Percentiles rank a stretch among this genome's conserved stretches.
Conservation (phyloP, 64 coral and sea anemone species). For the Montipora foliosa region DNA sequence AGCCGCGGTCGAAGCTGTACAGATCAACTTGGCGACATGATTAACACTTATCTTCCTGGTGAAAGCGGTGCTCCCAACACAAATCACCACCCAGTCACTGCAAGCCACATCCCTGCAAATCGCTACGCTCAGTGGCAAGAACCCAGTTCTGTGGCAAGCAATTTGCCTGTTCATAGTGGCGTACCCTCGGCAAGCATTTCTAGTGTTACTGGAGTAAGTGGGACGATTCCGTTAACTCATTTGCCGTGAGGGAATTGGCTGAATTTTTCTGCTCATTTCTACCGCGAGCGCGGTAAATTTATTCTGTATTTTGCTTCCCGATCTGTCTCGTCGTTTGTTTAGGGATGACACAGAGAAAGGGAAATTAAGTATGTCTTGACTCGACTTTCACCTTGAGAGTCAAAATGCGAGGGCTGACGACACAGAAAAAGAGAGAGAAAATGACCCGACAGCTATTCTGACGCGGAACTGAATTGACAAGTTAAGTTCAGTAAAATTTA, state of each 20-base stretch:
- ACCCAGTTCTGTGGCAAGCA: constrained; percentile 48
- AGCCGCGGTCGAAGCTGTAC: constrained; percentile 75
- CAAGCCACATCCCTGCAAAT: constrained; percentile 47
- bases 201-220: constrained; percentile 73
- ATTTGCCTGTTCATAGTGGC: constrained; percentile 60
- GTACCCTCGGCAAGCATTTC: constrained; percentile 54
- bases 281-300: constrained; percentile 82
- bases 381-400: constrained; percentile 33
- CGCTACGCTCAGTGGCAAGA: constrained; percentile 80
- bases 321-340: constrained; percentile 8
- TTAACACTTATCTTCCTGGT: constrained; percentile 90
- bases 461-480: constrained; percentile 36
- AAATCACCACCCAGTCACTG: constrained; percentile 20
- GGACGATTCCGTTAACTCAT: constrained; percentile 94
- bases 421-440: neutral
- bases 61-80: neutral
- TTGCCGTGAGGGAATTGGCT: constrained; percentile 57
- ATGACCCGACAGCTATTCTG: neutral
- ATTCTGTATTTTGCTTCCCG: constrained; percentile 54
- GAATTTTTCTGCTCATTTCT: constrained; percentile 6
- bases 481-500: constrained; percentile 33
- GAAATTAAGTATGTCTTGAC: constrained; percentile 7
- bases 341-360: constrained; percentile 7
- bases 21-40: constrained; percentile 96
- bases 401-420: neutral